Evolutionary conservation across 2,888 invertebrate genomes (phyloP), one percentile per base, ranked within the genome.

Genomic region (Leptura quadrifasciata): DNA sequence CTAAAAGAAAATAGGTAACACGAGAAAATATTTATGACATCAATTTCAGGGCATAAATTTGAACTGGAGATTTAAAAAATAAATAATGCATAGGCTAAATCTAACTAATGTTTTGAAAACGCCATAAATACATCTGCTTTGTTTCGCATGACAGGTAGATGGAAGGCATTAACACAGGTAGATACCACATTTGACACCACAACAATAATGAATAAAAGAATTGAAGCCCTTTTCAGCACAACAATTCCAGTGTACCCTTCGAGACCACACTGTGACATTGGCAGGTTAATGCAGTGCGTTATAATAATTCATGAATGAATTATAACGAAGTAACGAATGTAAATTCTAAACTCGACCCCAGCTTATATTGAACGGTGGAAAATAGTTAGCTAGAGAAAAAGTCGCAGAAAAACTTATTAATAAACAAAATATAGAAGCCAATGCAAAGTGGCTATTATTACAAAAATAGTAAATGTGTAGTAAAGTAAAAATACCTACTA

Each of bases 51-150:
- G n/a, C 47, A 47, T 47, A 47, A 47, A 47, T 12, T n/a, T 47
- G 6, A 47, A 47, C 47, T n/a, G 47, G 5, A 47, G 47, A 17
- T n/a, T 47, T 47, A n/a, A 47, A 47, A 20, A 20, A 63, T 63
- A 63, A 31, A 63, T 60, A 60, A 60, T 63, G 63, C 63, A 63
- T 63, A 20, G 63, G 39, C n/a, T 20, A 35, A 63, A 63, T 63
- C 35, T 63, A 63, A 20, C 35, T 39, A 31, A 63, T 39, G 63
- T 35, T 17, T 17, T 31, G 63, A 35, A 63, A 63, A 8, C 20
- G 20, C 17, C 39, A 57, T 21, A 57, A 57, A 57, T 20, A 57
- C 57, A 21, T 15, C 57, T 20, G 21, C 10, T 57, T 57, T 57
- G 57, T 57, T 18, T 57, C 20, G 5, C 20, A 18, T n/a, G 21